Base-by-base conservation (phyloP, 2,113 vertebrate genomes). In the Anarhynchus alexandrinus region DNA sequence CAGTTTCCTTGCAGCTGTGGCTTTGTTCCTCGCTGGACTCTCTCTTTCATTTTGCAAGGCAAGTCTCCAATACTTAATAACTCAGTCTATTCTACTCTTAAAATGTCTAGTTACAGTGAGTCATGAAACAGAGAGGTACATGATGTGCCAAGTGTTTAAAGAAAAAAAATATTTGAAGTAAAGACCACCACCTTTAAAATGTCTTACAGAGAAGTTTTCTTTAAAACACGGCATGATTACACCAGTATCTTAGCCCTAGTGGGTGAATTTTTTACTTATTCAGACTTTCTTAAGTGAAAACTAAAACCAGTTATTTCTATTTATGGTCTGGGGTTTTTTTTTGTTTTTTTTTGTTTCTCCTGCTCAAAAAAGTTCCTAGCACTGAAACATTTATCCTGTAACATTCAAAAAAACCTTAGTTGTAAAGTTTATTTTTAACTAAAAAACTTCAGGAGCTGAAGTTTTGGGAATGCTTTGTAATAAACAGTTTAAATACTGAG, bases 1-100 rank as follows among this genome's bases (percentile, higher is more conserved):
- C 57, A 91, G 86, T 40, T 97, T 98, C 95, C 91, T 96, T 92
- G 86, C 82, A 97, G 94, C 78, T 97, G 92, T 58, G 55, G 51
- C 38, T 88, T 93, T 94, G 65, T 88, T 95, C 82, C 88, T 93
- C 91, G 73, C 49, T 71, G 77, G 59, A 93, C 49, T 91, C 51
- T 94, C 49, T 79, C 80, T 85, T 94, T 86, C 54, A 90, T 64
- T 82, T 82, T 62, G 43, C 40, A 94, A 86, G 47, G 30, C 52
- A 88, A 59, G 34, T 29, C 49, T 67, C 12, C 43, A 74, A 6
- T 16, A 88, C 6, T 51, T 77, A 59, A 10, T 18, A 52, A 70
- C 12, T 61, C 55, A 59, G 22, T 34, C 19, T 61, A 26, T 22
- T 77, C 30, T 70, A 54, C 30, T 84, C 70, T 71, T 43, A 61